Conservation (phyloP, 2,797 vertebrate genomes). For the Cyclura pinguis region DNA sequence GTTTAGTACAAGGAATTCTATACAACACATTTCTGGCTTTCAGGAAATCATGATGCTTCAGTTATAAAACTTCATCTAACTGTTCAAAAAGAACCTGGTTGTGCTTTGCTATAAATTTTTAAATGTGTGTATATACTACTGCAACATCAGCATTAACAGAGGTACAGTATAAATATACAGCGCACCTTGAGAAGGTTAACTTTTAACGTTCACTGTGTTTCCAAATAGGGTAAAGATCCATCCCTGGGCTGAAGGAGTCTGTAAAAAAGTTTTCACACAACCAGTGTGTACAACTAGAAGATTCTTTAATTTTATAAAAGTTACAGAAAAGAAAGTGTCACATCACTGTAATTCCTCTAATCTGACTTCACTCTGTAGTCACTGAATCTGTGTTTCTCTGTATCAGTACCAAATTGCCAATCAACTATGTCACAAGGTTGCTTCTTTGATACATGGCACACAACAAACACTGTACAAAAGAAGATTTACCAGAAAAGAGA, state of each 20-base stretch:
- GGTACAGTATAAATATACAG: conserved; percentile 34
- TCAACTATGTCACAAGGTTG: rapidly evolving
- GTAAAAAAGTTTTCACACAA: conserved; percentile 17
- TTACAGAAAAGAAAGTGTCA: not conserved
- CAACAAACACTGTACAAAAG: conserved; percentile 25
- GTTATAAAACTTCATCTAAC: conserved; percentile 37
- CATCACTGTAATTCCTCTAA: not conserved
- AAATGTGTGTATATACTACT: conserved; percentile 10
- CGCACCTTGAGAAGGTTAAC: conserved; percentile 20
- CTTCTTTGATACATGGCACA: conserved; percentile 38
- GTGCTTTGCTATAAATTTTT: conserved; percentile 52
- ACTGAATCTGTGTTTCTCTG: conserved; percentile 3
- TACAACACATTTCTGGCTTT: conserved; percentile 19
- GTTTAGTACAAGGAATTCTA: conserved; percentile 48
- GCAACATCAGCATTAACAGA: conserved; percentile 25
- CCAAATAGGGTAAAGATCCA: conserved; percentile 14
- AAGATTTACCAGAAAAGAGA: conserved; percentile 75
- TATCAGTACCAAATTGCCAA: conserved; percentile 21
- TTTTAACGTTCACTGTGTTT: conserved; percentile 30
- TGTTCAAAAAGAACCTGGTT: conserved; percentile 46
- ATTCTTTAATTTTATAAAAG: conserved; percentile 34
- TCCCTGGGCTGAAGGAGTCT: not conserved
- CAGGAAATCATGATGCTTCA: conserved; percentile 40
- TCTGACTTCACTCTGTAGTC: not conserved
- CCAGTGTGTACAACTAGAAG: not conserved